A percentile compares a stretch with the other conserved stretches of the same genome.
Conservation (phyloP, 2,113 vertebrate genomes). For the Elgaria multicarinata region DNA sequence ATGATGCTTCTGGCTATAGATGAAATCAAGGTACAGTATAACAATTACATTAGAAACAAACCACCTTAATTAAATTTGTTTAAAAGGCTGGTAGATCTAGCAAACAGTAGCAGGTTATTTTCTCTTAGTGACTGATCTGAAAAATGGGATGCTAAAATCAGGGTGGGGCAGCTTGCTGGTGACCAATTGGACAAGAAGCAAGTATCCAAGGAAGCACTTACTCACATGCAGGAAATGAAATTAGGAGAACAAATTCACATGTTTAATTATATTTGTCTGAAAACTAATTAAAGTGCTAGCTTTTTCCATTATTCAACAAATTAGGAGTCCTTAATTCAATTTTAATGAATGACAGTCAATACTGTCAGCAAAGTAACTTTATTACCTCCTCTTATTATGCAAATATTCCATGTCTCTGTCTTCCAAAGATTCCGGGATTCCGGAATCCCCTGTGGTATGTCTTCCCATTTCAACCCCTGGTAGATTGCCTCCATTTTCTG, state of each 20-base stretch:
- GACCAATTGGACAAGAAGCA: not conserved
- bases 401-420: conserved; percentile 69
- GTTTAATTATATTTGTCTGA: conserved; percentile 26
- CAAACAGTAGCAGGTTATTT: not conserved
- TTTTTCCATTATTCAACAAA: conserved; percentile 14
- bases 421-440: conserved; percentile 69
- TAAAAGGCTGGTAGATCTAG: not conserved
- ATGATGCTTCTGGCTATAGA: conserved; percentile 47
- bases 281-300: not conserved
- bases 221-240: not conserved
- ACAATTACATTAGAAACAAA: conserved; percentile 34
- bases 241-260: not conserved
- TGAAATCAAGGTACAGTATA: conserved; percentile 37
- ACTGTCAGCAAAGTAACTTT: conserved; percentile 29
- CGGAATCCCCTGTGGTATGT: conserved; percentile 70
- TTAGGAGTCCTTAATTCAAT: conserved; percentile 33
- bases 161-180: not conserved
- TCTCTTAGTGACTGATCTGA: not conserved
- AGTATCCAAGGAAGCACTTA: not conserved
- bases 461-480: conserved; percentile 61
- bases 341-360: conserved; percentile 35
- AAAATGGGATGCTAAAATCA: not conserved
- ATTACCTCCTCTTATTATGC: conserved; percentile 69
- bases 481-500: conserved; percentile 28
- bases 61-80: conserved; percentile 13